These are phyloP conservation scores for Eumacrocentrus americanus DNA, from an alignment of 2,888 invertebrate genomes.

Conservation along the genomic window DNA sequence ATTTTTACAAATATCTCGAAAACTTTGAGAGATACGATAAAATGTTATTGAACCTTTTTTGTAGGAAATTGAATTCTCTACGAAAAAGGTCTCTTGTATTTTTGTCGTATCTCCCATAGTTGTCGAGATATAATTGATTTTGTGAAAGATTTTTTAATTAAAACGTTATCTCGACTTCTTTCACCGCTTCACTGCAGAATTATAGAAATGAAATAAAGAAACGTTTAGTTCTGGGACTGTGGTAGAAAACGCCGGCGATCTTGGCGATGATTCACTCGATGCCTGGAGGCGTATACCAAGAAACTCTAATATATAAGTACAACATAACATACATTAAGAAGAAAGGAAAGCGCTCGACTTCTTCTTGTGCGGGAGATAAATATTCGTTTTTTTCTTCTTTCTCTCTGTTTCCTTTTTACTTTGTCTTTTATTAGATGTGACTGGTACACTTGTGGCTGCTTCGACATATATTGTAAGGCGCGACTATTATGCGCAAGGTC, in stretches of 20 bases:
- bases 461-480: conserved; percentile 28
- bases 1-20: too few species aligned
- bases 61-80: too few species aligned
- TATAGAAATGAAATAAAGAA: neutral
- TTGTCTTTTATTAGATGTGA: conserved; percentile 7
- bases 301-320: too few species aligned
- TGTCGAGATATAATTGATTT: too few species aligned
- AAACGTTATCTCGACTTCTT: too few species aligned
- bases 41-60: too few species aligned
- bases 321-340: too few species aligned
- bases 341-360: neutral
- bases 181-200: too few species aligned
- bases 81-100: too few species aligned
- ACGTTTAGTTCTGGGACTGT: conserved; percentile 17
- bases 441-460: conserved; percentile 5
- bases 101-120: too few species aligned
- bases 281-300: conserved; percentile 21
- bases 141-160: too few species aligned
- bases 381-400: conserved; percentile 1
- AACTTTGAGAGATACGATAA: too few species aligned
- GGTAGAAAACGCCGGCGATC: conserved; percentile 20
- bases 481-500: conserved; percentile 39
- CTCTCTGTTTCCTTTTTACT: conserved; percentile 9
- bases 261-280: conserved; percentile 24
- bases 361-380: neutral